Evolutionary conservation across 2,113 vertebrate genomes (phyloP).

Genomic region (Callipepla californica): DNA sequence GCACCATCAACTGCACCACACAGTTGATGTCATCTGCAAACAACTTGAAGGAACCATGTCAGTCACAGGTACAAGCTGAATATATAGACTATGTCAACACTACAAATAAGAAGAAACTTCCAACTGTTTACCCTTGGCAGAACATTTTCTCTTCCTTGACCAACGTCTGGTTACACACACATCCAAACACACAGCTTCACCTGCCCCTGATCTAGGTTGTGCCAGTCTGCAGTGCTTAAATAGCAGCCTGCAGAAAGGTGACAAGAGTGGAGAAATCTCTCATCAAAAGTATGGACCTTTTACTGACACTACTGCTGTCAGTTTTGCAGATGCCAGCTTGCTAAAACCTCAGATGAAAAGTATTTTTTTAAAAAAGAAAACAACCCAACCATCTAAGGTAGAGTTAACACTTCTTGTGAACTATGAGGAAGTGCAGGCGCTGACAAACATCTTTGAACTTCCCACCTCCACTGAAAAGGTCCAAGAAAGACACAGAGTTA

Average conservation of each 20-base stretch:
- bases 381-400: background rate
- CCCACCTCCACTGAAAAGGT: background rate
- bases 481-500: background rate
- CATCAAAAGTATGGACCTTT: background rate
- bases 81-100: background rate
- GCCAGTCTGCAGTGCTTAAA: background rate
- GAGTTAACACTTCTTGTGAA: background rate
- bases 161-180: background rate
- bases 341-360: background rate
- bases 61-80: background rate
- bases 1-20: background rate
- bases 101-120: background rate
- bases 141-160: background rate
- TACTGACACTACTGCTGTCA: fast-evolving
- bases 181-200: fast-evolving
- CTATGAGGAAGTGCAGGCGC: background rate
- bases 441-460: background rate
- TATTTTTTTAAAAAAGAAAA: background rate
- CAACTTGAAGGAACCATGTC: background rate
- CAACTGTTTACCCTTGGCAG: background rate
- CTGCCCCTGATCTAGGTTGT: background rate
- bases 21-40: background rate
- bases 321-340: background rate
- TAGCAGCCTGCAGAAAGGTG: background rate
- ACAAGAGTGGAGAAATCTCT: background rate